Evolutionary conservation across 2,113 vertebrate species (phyloP).

Genomic region (Ictalurus furcatus): DNA sequence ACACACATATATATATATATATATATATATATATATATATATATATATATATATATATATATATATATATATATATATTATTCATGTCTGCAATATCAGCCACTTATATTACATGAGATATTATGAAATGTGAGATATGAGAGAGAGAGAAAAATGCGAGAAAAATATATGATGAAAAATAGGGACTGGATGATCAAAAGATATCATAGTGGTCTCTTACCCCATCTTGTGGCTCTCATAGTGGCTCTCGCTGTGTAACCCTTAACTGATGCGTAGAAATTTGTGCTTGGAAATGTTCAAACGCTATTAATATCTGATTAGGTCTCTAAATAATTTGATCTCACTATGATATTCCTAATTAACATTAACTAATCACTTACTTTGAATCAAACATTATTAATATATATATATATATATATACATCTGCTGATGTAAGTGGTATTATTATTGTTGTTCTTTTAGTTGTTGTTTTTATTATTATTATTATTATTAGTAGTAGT

Average conservation of each 20-base stretch:
- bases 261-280: background rate
- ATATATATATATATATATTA: no score
- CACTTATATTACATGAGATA: background rate
- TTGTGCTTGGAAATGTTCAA: background rate
- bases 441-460: background rate
- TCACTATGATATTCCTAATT: background rate
- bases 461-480: background rate
- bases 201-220: constrained; percentile 23
- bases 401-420: background rate
- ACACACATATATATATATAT: no score
- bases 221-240: constrained; percentile 51
- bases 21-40: no score
- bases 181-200: background rate
- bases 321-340: background rate
- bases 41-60: no score
- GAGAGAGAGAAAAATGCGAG: background rate
- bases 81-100: background rate
- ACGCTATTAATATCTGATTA: background rate
- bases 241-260: background rate
- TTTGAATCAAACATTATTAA: background rate
- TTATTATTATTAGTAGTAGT: background rate
- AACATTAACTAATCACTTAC: background rate
- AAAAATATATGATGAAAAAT: background rate
- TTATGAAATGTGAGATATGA: background rate
- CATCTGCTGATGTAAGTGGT: background rate